These are phyloP conservation scores for Rambutsinella grinnellia DNA, from an alignment of 2,888 invertebrate genomes.

Conservation along the genomic window DNA sequence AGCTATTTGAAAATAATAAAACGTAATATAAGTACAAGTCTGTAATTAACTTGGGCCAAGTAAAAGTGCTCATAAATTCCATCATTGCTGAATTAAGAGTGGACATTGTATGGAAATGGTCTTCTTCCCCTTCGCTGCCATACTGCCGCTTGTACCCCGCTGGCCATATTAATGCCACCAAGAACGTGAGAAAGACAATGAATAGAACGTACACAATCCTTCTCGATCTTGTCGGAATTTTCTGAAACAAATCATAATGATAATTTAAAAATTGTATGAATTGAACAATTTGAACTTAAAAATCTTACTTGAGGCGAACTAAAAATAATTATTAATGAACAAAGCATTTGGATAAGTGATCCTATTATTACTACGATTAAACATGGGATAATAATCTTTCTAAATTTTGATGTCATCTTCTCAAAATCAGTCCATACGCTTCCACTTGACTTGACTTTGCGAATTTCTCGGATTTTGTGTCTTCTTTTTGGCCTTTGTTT, in stretches of 20 bases:
- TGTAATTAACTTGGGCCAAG: background rate
- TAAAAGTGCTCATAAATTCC: conserved; percentile 15
- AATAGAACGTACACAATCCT: conserved; percentile 43
- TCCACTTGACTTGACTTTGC: no score
- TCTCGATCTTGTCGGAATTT: conserved; percentile 32
- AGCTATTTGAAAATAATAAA: conserved; percentile 12
- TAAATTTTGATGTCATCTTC: conserved; percentile 25
- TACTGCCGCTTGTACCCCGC: conserved; percentile 21
- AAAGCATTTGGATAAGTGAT: conserved; percentile 33
- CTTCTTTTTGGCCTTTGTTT: background rate
- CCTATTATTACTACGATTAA: conserved; percentile 13
- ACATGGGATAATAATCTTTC: conserved; percentile 26
- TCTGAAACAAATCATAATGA: conserved; percentile 25
- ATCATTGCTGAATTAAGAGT: conserved; percentile 21
- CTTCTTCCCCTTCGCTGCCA: conserved; percentile 14
- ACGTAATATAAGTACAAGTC: conserved; percentile 45
- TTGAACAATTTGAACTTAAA: background rate
- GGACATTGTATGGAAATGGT: conserved; percentile 21
- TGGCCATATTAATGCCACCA: conserved; percentile 23
- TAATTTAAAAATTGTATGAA: background rate
- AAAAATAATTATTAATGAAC: conserved; percentile 31
- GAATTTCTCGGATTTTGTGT: no score
- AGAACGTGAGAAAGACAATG: conserved; percentile 26
- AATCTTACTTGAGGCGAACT: conserved; percentile 33
- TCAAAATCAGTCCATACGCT: conserved; percentile 17